Percentiles rank a stretch among this genome's conserved stretches.
Conservation (phyloP, 2,113 vertebrate species). For the Elephas maximus region DNA sequence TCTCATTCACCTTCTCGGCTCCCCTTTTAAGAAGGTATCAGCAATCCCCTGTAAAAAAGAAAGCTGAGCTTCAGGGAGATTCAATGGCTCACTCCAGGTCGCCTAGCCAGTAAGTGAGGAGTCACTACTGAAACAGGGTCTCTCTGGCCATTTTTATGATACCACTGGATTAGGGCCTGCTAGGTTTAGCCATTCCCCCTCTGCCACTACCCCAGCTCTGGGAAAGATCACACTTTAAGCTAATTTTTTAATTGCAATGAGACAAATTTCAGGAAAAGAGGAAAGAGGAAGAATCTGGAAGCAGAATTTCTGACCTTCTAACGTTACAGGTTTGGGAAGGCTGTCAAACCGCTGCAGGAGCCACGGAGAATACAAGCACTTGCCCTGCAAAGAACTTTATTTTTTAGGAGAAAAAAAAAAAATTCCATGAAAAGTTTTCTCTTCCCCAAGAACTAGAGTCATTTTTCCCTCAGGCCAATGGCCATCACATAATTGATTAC, state of each 20-base stretch:
- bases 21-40: neutral
- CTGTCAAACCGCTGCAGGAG: constrained; percentile 21
- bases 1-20: neutral
- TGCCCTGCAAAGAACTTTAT: constrained; percentile 37
- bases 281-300: neutral
- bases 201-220: no score
- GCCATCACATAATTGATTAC: neutral
- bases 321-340: neutral
- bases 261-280: neutral
- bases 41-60: neutral
- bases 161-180: neutral
- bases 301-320: neutral
- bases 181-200: neutral
- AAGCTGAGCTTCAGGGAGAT: neutral
- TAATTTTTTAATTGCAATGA: neutral
- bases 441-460: neutral
- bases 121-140: neutral
- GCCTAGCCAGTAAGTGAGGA: neutral
- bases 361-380: neutral
- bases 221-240: neutral
- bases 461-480: constrained; percentile 5
- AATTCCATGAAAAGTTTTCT: neutral
- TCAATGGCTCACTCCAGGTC: no score
- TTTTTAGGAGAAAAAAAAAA: neutral
- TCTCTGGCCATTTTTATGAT: neutral